Conservation (phyloP, 2,113 vertebrate species). For the Amphiprion percula region DNA sequence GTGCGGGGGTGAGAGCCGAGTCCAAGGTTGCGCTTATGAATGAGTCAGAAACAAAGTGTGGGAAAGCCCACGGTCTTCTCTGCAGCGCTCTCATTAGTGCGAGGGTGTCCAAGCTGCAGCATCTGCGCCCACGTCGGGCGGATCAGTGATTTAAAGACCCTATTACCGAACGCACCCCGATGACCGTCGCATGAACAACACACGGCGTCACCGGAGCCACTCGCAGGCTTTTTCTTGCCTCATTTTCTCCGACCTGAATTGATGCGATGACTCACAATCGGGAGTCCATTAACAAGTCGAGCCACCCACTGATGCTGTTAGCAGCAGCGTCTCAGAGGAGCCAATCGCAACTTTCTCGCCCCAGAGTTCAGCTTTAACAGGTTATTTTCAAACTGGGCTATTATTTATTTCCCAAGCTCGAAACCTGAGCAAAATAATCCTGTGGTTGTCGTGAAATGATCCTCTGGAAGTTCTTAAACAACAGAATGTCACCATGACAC, state of each 20-base stretch:
- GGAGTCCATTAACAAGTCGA: slow-evolving; percentile 52
- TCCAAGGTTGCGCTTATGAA: slow-evolving; percentile 72
- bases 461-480: neutral
- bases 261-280: slow-evolving; percentile 62
- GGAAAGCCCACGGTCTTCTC: slow-evolving; percentile 70
- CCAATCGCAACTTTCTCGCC: slow-evolving; percentile 8
- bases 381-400: slow-evolving; percentile 26
- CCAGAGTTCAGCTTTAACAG: slow-evolving; percentile 21
- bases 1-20: slow-evolving; percentile 58
- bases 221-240: neutral
- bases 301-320: slow-evolving; percentile 44
- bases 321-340: slow-evolving; percentile 49
- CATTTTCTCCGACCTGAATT: slow-evolving; percentile 32
- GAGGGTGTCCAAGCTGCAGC: slow-evolving; percentile 38
- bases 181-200: slow-evolving; percentile 1
- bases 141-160: slow-evolving; percentile 2
- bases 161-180: slow-evolving; percentile 6
- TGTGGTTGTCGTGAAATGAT: neutral
- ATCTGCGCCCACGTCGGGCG: slow-evolving; percentile 8
- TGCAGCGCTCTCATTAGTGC: slow-evolving; percentile 43
- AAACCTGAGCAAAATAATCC: neutral
- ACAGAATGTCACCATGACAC: neutral
- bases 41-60: slow-evolving; percentile 78
- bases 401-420: slow-evolving; percentile 13
- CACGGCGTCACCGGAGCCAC: neutral